Conservation (phyloP, 2,888 invertebrate species). For the Brachynemurus nebulosus region DNA sequence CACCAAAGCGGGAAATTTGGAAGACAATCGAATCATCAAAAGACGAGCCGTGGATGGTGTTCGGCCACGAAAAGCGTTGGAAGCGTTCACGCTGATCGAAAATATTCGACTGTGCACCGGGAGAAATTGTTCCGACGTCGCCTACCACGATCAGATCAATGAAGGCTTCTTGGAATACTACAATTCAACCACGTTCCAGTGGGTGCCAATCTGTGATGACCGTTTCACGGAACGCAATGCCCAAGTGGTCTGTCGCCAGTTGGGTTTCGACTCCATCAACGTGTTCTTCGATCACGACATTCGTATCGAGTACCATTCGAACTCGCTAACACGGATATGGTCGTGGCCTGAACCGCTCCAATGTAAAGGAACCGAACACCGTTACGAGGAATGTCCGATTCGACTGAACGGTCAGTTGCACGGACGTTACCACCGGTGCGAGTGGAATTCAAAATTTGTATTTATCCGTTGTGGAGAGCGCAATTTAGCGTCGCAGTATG, state of each 20-base stretch:
- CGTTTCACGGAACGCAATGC: constrained; percentile 94
- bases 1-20: constrained; percentile 27
- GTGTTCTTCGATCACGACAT: constrained; percentile 76
- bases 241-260: constrained; percentile 87
- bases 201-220: constrained; percentile 93
- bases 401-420: constrained; percentile 81
- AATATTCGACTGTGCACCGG: constrained; percentile 70
- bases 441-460: constrained; percentile 82
- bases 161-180: constrained; percentile 92
- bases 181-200: constrained; percentile 87
- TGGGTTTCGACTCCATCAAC: constrained; percentile 81
- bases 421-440: constrained; percentile 71
- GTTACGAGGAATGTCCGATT: constrained; percentile 72
- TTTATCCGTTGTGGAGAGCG: constrained; percentile 80
- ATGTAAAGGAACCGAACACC: constrained; percentile 61
- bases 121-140: constrained; percentile 48
- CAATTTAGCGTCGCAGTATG: constrained; percentile 46
- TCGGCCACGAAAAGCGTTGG: constrained; percentile 36
- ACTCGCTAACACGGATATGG: constrained; percentile 75
- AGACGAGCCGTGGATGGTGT: constrained; percentile 24
- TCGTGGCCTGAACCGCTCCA: constrained; percentile 91
- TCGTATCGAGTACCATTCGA: constrained; percentile 78
- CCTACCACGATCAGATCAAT: constrained; percentile 37
- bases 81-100: constrained; percentile 40
- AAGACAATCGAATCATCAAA: constrained; percentile 31